These are phyloP conservation scores for Xiphias gladius DNA, from an alignment of 2,113 vertebrate genomes.

Conservation along the genomic window DNA sequence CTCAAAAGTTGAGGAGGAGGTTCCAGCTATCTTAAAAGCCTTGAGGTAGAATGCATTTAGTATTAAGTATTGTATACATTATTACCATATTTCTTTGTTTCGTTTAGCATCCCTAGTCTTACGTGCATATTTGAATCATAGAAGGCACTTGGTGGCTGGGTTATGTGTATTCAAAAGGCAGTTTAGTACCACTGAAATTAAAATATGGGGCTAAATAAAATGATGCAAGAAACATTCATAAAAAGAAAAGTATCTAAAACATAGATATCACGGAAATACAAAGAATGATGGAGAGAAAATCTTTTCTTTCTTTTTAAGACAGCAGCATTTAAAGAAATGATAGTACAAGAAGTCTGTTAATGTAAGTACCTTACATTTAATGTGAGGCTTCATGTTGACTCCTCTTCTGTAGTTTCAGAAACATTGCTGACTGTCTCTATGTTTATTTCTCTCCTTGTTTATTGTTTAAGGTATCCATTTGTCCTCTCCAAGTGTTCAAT, in stretches of 20 bases:
- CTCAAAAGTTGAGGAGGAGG: slow-evolving; percentile 95
- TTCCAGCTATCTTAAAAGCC: slow-evolving; percentile 92
- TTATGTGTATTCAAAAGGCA: neutral
- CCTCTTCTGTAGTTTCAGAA: neutral
- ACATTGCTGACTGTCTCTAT: slow-evolving; percentile 1
- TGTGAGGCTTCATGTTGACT: neutral
- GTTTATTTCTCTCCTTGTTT: neutral
- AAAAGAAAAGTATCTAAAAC: neutral
- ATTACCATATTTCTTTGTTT: neutral
- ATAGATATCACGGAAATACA: neutral
- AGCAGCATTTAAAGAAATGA: neutral
- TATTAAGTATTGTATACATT: neutral
- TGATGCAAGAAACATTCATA: neutral
- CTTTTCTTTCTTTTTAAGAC: too few species aligned
- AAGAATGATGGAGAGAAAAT: neutral
- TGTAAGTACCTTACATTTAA: neutral
- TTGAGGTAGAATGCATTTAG: slow-evolving; percentile 85
- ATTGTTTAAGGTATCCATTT: slow-evolving; percentile 91
- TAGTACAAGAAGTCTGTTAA: neutral
- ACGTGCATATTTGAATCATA: too few species aligned
- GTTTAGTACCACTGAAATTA: neutral
- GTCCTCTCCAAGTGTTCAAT: slow-evolving; percentile 94
- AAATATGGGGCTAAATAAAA: neutral
- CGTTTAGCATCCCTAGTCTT: neutral
- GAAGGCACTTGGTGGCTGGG: neutral